Evolutionary conservation across 2,113 vertebrate genomes (phyloP), one percentile per base, ranked within the genome.

Genomic region (Onychorhynchus coronatus): DNA sequence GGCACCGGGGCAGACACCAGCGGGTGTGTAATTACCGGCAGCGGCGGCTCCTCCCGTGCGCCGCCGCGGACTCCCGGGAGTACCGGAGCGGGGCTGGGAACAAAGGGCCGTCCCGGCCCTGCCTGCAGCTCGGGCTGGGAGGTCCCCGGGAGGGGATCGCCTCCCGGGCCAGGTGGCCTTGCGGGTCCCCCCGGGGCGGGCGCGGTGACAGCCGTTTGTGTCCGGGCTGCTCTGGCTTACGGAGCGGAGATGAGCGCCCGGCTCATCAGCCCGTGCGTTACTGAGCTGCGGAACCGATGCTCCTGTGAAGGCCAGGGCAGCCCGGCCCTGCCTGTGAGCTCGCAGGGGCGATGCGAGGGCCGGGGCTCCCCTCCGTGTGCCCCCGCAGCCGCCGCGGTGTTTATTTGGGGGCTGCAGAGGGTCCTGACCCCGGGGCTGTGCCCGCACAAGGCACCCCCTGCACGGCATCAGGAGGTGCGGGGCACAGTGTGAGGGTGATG

Each of bases 141-240:
- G 24, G 8, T 23, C 22, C 22, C 47, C 23, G 47, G 47, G 12
- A 5, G n/a, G 47, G 1, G 75, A 30, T 56, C 66, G 16, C n/a
- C 11, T 72, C 58, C 28, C 24, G 1, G 58, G 20, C 4, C 27
- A 1, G 5, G 8, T 1, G 35, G 25, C 27, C 28, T 3, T n/a
- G 14, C 10, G 18, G 5, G 11, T 25, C 5, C 39, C 46, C 20
- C 0, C 4, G 3, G 1, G 63, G 23, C 52, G 2, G 77, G 5
- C 3, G 28, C 28, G 4, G 62, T 8, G 52, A 3, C 20, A 8
- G 12, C 18, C 1, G 3, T 3, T 22, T 10, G 35, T 15, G 4
- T 6, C 0, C 3, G 0, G 31, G 44, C 75, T 22, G 59, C 30
- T 15, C 28, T 9, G 7, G 37, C 27, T 8, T 2, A 0, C 6